Percentiles rank a stretch among this genome's conserved stretches.
These are phyloP conservation scores for Tenualosa thibaudeaui DNA, from an alignment of 2,797 vertebrate genomes.

Conservation along the genomic window DNA sequence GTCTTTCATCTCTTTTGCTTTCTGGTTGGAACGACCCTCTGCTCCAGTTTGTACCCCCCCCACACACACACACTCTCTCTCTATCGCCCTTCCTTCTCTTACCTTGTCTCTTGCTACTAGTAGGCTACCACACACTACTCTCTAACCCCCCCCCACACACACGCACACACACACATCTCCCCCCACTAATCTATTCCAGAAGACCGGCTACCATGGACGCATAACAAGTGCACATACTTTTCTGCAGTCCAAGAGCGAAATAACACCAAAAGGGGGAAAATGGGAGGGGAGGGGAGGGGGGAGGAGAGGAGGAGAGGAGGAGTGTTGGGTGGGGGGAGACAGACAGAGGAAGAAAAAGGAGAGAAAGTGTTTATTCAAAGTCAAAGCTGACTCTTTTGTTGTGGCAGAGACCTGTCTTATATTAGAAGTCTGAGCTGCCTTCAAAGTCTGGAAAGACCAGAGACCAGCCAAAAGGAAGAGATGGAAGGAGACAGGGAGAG, in stretches of 20 bases:
- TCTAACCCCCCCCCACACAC: slow-evolving; percentile 9
- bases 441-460: slow-evolving; percentile 70
- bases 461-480: slow-evolving; percentile 64
- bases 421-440: slow-evolving; percentile 66
- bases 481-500: slow-evolving; percentile 46
- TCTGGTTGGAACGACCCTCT: not conserved
- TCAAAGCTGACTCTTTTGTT: slow-evolving; percentile 66
- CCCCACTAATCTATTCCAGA: slow-evolving; percentile 51
- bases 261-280: slow-evolving; percentile 56
- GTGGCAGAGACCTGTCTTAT: slow-evolving; percentile 72
- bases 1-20: slow-evolving; percentile 1
- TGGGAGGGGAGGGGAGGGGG: slow-evolving; percentile 37
- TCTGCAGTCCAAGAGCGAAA: slow-evolving; percentile 65
- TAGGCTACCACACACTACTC: slow-evolving; percentile 19
- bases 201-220: slow-evolving; percentile 49
- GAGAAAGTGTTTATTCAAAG: slow-evolving; percentile 62
- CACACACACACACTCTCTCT: not conserved
- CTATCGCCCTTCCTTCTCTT: slow-evolving; percentile 2
- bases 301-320: slow-evolving; percentile 9
- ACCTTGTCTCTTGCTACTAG: not conserved
- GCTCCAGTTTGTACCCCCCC: slow-evolving; percentile 27
- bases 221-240: slow-evolving; percentile 61
- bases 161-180: not conserved
- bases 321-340: slow-evolving; percentile 23
- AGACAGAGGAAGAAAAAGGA: slow-evolving; percentile 43